Evolutionary conservation across 2,797 vertebrate species (phyloP).

Genomic region (Chelon auratus): DNA sequence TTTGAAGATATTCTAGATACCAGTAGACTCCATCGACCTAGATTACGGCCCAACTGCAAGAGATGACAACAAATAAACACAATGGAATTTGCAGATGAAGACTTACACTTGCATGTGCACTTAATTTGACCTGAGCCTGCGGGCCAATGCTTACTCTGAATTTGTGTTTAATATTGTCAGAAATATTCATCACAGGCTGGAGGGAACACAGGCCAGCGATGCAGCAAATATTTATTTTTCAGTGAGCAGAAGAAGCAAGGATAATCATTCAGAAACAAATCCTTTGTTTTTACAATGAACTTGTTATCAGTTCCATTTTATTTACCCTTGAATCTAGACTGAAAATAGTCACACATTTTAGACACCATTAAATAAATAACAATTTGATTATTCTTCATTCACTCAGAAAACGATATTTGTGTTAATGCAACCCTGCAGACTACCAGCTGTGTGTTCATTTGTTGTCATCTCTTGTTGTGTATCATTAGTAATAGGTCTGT

Average conservation of each 20-base stretch:
- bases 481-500: slow-evolving; percentile 1
- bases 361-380: slow-evolving; percentile 16
- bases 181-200: not conserved
- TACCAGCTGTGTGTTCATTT: slow-evolving; percentile 9
- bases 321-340: slow-evolving; percentile 18
- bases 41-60: too few species aligned
- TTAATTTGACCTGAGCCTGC: not conserved
- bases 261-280: slow-evolving; percentile 24
- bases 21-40: too few species aligned
- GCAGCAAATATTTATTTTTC: slow-evolving; percentile 16
- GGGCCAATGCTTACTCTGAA: not conserved
- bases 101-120: not conserved
- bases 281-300: slow-evolving; percentile 19
- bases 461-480: slow-evolving; percentile 7
- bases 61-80: too few species aligned
- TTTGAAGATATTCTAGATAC: too few species aligned
- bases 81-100: not conserved
- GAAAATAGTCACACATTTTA: slow-evolving; percentile 24
- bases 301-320: slow-evolving; percentile 36
- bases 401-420: slow-evolving; percentile 21
- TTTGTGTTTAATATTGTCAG: not conserved
- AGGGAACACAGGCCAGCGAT: not conserved
- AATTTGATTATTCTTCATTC: slow-evolving; percentile 23
- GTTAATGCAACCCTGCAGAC: slow-evolving; percentile 18
- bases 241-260: not conserved